Evolutionary conservation across 2,888 invertebrate species (phyloP), one percentile per base, ranked within the genome.

Genomic region (Carterocephalus palaemon): DNA sequence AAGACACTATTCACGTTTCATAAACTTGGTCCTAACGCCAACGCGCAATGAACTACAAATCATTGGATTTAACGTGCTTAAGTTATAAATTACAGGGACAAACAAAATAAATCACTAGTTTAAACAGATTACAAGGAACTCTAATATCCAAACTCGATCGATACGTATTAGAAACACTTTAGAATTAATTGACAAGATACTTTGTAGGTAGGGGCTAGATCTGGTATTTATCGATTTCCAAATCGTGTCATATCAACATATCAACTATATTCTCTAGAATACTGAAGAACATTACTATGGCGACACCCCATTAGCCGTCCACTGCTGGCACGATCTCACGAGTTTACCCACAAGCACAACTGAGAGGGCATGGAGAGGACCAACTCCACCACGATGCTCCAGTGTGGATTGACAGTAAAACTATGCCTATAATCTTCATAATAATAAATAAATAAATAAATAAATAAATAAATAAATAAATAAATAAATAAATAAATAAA

Each of bases 11-110:
- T 16, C 29, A 17, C 20, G 20, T 36, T 43, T 43, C 43, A 29
- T 22, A 36, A 28, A 31, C 29, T 43, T 28, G 42, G 24, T 20
- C 12, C 26, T 15, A 28, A 33, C 39, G 15, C 39, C 39, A 28
- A 33, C 41, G 32, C 33, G n/a, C n/a, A n/a, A n/a, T n/a, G 15
- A 22, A 6, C 12, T 26, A 28, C 34, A 34, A 36, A 36, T 43
- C 36, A 36, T 23, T 43, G 28, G 15, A 36, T 43, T 29, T 31
- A 34, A 31, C 36, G 29, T 23, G 43, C 43, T 29, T 28, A 37
- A 43, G 43, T 31, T 31, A 43, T 43, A 43, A 43, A 43, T 43
- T 43, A 43, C 36, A 29, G 15, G 22, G 17, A 13, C 28, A 43
- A 43, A 43, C 36, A 34, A 28, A 36, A 43, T 43, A 43, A 43